phyloP scores from a whole-genome alignment of 2,888 invertebrate genomes.

The Ormyrus nitidulus region DNA sequence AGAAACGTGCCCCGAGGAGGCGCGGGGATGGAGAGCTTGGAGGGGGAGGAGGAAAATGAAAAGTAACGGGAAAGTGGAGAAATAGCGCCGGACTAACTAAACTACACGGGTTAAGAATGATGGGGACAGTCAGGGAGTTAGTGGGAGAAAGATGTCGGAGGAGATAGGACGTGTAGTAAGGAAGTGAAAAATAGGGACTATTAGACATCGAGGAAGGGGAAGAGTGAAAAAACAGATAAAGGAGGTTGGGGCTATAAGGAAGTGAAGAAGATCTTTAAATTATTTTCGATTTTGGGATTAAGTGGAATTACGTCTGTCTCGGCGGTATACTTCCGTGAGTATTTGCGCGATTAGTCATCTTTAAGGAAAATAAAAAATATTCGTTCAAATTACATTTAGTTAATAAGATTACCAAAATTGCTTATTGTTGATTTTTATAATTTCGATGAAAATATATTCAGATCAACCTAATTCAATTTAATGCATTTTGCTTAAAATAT shows the following conservation, averaged over 20 bases:
- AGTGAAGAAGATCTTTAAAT: no score
- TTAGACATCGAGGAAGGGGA: constrained; percentile 25
- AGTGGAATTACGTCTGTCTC: no score
- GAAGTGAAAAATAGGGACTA: constrained; percentile 44
- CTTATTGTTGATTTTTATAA: no score
- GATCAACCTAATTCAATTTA: no score
- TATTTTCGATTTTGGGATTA: no score
- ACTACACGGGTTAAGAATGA: neutral
- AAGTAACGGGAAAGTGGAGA: neutral
- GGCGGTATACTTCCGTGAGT: no score
- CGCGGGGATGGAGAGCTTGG: constrained; percentile 25
- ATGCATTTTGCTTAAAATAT: no score
- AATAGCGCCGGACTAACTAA: neutral
- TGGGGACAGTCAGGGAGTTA: neutral
- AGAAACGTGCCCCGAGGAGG: constrained; percentile 12
- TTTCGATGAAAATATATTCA: no score
- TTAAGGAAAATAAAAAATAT: no score
- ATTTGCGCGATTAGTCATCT: no score
- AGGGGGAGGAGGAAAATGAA: neutral
- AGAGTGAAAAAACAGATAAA: constrained; percentile 27
- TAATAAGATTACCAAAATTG: no score
- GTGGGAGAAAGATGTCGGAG: constrained; percentile 28
- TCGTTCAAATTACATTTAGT: no score
- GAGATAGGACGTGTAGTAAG: constrained; percentile 24
- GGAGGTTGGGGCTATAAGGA: neutral